Evolutionary conservation across 2,888 invertebrate genomes (phyloP).

Genomic region (Nematopogon swammerdamellus): DNA sequence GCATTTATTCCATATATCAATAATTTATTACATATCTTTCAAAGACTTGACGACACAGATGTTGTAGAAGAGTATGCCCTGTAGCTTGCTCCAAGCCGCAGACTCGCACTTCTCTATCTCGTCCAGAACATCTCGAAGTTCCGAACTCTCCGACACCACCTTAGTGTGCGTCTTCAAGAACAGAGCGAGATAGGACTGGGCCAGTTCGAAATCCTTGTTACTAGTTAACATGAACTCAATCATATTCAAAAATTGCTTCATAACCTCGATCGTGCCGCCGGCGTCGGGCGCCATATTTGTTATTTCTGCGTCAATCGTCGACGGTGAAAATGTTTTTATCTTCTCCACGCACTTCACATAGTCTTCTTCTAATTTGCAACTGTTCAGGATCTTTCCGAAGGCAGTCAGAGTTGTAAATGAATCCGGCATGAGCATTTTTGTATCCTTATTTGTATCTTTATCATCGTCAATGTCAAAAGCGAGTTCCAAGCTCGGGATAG

Average conservation of each 20-base stretch:
- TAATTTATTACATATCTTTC: slow-evolving; percentile 55
- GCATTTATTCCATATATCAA: too few relatives aligned
- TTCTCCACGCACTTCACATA: slow-evolving; percentile 58
- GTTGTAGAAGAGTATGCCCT: slow-evolving; percentile 68
- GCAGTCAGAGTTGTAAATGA: slow-evolving; percentile 63
- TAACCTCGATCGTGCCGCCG: slow-evolving; percentile 66
- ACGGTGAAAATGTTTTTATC: slow-evolving; percentile 71
- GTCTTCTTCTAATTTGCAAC: slow-evolving; percentile 42
- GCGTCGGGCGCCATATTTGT: slow-evolving; percentile 71
- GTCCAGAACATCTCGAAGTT: slow-evolving; percentile 51
- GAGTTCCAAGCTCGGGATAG: slow-evolving; percentile 76
- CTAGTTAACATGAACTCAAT: slow-evolving; percentile 67
- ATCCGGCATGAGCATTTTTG: slow-evolving; percentile 55
- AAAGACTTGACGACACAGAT: slow-evolving; percentile 73
- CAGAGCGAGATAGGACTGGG: slow-evolving; percentile 84
- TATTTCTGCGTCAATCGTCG: slow-evolving; percentile 85
- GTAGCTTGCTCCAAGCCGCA: slow-evolving; percentile 63
- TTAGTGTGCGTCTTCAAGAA: slow-evolving; percentile 80
- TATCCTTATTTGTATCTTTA: slow-evolving; percentile 29
- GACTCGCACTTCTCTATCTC: slow-evolving; percentile 58
- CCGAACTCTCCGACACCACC: slow-evolving; percentile 50
- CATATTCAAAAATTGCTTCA: slow-evolving; percentile 77
- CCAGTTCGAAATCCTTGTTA: slow-evolving; percentile 83
- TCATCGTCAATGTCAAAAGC: slow-evolving; percentile 70
- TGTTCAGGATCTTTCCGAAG: slow-evolving; percentile 64